Base-by-base conservation (phyloP, 2,113 vertebrate genomes). In the Xenopus laevis region DNA sequence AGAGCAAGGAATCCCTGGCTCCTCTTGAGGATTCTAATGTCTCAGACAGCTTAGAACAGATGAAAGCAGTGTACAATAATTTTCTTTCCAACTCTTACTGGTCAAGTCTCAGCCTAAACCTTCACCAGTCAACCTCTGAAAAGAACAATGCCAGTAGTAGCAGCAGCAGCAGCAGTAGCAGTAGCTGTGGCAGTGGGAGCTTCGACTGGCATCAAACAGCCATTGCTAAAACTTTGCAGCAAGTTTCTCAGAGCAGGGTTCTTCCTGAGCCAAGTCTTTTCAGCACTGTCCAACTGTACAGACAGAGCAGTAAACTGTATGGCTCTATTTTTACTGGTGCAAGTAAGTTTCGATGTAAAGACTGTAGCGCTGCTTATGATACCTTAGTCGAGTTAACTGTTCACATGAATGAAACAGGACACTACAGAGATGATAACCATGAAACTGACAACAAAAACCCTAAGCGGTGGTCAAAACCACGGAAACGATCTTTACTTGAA, bases 191-290 rank as follows among this genome's bases (percentile, higher is more conserved):
- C 17, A 96, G 96, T 7, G 92, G 93, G 17, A 96, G 95, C 82
- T 98, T 96, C 21, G 97, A 99, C 85, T 99, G 97, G 97, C 97
- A 99, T 82, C 97, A 98, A 89, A 96, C 95, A 0, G 97, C 97
- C 6, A 90, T 99, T 89, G 95, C 95, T 44, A 99, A 97, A 87
- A 96, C 94, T 0, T 88, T 99, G 77, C 97, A 98, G 86, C 96
- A 99, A 74, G 95, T 94, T 74, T 94, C 97, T 0, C 97, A 96
- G 87, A 94, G 91, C 89, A 83, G 91, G 30, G 79, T 89, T 52
- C 91, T 91, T 65, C 90, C 93, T 0, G 97, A 98, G 82, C 95
- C 94, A 0, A 95, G 95, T 83, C 96, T 99, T 71, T 99, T 99
- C 79, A 99, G 97, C 87, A 98, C 97, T 10, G 97, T 99, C 72